Conservation (phyloP, 2,113 vertebrate species). For the Notarius quadriscutis region DNA sequence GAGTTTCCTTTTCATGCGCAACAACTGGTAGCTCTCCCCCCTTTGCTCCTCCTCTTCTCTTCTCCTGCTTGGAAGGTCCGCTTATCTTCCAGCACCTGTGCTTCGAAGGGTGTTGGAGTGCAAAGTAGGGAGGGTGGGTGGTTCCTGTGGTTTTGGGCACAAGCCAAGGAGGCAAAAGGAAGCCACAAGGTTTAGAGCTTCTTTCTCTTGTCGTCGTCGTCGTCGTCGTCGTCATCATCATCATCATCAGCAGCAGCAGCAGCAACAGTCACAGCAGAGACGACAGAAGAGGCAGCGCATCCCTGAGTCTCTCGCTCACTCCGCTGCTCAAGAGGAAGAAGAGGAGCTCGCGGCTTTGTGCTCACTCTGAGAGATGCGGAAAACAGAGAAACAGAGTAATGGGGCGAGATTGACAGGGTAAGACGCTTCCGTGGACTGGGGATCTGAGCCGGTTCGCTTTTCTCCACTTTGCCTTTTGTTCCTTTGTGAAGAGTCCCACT, state of each 20-base stretch:
- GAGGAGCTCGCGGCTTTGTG: constrained; percentile 64
- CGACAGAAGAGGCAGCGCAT: constrained; percentile 38
- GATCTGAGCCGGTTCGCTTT: constrained; percentile 51
- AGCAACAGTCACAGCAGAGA: constrained; percentile 12
- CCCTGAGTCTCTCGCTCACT: constrained; percentile 19
- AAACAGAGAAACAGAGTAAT: constrained; percentile 17
- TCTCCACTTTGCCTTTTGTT: constrained; percentile 52
- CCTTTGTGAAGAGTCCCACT: constrained; percentile 51
- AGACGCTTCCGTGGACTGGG: constrained; percentile 73
- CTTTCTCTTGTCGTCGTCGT: constrained; percentile 6
- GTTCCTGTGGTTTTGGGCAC: constrained; percentile 31
- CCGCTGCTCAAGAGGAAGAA: constrained; percentile 4
- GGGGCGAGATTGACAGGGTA: constrained; percentile 82
- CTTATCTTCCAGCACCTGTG: constrained; percentile 43
- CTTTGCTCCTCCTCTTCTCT: constrained; percentile 5
- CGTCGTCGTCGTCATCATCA: neutral
- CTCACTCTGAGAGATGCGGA: constrained; percentile 70
- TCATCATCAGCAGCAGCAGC: neutral
- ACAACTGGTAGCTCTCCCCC: constrained; percentile 47
- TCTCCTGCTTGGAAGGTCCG: constrained; percentile 27
- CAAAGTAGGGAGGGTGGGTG: constrained; percentile 6
- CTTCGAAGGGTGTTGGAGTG: constrained; percentile 30
- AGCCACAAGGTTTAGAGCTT: constrained; percentile 30
- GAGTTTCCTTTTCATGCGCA: constrained; percentile 53
- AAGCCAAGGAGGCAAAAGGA: constrained; percentile 38